These are phyloP conservation scores for Ichneumon xanthorius DNA, from an alignment of 2,888 invertebrate species.

Conservation along the genomic window DNA sequence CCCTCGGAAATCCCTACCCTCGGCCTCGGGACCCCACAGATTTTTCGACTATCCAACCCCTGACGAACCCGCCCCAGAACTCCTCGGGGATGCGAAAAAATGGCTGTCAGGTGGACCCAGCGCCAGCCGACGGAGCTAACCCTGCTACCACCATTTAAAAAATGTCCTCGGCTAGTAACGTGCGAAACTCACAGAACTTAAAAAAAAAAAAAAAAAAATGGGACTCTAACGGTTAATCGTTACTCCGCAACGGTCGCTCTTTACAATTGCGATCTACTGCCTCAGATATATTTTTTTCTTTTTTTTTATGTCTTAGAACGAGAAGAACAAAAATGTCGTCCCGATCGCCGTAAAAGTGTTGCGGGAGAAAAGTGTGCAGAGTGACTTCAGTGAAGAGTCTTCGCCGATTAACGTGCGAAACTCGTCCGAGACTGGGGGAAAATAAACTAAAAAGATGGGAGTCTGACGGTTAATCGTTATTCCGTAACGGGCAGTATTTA, in stretches of 20 bases:
- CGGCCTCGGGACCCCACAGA: conserved; percentile 45
- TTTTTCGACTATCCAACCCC: conserved; percentile 43
- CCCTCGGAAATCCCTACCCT: conserved; percentile 45
- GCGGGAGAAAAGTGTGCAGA: background rate
- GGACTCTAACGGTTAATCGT: conserved; percentile 38
- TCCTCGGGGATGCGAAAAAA: conserved; percentile 57
- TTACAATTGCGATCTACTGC: background rate
- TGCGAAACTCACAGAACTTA: conserved; percentile 7
- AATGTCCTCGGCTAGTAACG: conserved; percentile 33
- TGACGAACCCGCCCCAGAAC: conserved; percentile 33
- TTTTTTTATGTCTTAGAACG: background rate
- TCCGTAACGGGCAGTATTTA: too few relatives aligned
- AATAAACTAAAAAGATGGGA: too few relatives aligned
- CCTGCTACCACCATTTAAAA: conserved; percentile 58
- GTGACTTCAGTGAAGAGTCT: too few relatives aligned
- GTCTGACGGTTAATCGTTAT: too few relatives aligned
- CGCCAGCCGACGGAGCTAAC: conserved; percentile 33
- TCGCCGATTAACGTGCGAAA: too few relatives aligned
- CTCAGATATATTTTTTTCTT: conserved; percentile 11
- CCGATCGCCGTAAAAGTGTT: background rate
- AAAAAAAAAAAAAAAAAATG: conserved; percentile 36
- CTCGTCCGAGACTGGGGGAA: too few relatives aligned
- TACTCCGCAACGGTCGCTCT: conserved; percentile 50
- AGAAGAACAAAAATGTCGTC: background rate
- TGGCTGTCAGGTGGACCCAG: conserved; percentile 43